phyloP scores from a whole-genome alignment of 1,140 invertebrate species.

The Cherax quadricarinatus region DNA sequence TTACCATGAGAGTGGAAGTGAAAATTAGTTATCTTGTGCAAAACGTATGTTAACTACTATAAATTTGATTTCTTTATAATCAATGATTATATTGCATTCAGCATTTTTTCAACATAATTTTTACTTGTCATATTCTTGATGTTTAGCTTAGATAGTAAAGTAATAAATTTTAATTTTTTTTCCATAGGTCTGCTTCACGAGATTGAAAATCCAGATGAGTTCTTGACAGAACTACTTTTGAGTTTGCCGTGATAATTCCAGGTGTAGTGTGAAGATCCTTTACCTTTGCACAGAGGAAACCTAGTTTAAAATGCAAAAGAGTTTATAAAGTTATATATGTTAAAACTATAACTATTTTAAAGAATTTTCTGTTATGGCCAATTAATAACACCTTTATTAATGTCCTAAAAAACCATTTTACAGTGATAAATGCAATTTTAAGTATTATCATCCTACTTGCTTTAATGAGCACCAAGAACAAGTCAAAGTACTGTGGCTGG shows the following conservation, averaged over 20 bases:
- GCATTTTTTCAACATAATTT: no score
- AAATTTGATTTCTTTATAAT: no score
- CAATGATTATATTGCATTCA: no score
- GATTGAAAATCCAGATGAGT: constrained; percentile 80
- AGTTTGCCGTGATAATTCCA: constrained; percentile 65
- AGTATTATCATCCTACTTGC: no score
- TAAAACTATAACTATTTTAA: not conserved
- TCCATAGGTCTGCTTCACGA: constrained; percentile 82
- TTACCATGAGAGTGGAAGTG: no score
- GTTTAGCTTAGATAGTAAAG: not conserved
- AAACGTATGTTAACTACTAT: no score
- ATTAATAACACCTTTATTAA: not conserved
- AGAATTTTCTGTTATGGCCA: not conserved
- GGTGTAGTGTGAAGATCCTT: not conserved
- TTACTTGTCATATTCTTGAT: no score
- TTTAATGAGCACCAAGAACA: no score
- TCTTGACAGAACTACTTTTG: constrained; percentile 78
- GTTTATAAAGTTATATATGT: not conserved
- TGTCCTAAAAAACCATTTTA: not conserved
- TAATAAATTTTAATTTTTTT: constrained; percentile 31
- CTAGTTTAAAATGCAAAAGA: not conserved
- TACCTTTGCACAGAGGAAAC: not conserved
- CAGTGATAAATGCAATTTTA: no score
- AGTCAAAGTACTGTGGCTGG: no score
- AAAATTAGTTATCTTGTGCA: no score